Evolutionary conservation across 2,113 vertebrate genomes (phyloP).

Genomic region (Ictalurus punctatus): DNA sequence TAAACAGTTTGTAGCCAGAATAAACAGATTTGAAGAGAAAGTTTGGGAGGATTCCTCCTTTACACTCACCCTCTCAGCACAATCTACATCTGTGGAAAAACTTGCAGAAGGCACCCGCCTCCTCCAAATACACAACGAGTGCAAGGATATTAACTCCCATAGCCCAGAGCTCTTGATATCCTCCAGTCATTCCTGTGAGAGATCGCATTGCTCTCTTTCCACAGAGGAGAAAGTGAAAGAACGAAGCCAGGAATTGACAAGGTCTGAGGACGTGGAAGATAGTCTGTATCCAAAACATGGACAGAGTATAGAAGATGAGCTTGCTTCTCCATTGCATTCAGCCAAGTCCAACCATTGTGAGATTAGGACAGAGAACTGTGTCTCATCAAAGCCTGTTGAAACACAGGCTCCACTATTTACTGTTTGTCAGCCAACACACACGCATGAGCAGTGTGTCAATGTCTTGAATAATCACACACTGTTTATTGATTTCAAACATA

Average conservation of each 20-base stretch:
- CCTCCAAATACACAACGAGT: conserved; percentile 1
- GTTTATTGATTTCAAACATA: conserved; percentile 14
- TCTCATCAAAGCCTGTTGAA: conserved; percentile 14
- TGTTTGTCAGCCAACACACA: conserved; percentile 19
- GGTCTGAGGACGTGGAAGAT: conserved; percentile 14
- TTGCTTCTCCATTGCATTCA: neutral
- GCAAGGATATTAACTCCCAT: conserved; percentile 36
- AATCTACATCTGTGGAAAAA: conserved; percentile 21
- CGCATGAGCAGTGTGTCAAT: neutral
- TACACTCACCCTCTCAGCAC: conserved; percentile 17
- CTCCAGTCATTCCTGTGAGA: conserved; percentile 30
- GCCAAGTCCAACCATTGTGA: neutral
- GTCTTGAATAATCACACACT: conserved; percentile 2
- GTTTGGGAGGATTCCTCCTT: conserved; percentile 1
- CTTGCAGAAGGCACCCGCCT: conserved; percentile 26
- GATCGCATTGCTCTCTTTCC: conserved; percentile 18
- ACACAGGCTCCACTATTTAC: conserved; percentile 19
- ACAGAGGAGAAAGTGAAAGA: conserved; percentile 13
- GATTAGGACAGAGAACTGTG: neutral
- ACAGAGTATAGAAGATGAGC: conserved; percentile 16
- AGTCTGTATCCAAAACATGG: conserved; percentile 35
- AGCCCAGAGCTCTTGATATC: conserved; percentile 24
- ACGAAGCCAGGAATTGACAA: neutral
- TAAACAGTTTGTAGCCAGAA: neutral
- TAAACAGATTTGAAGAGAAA: neutral